These are phyloP conservation scores for Platanista minor DNA, from an alignment of 2,113 vertebrate genomes.

Conservation along the genomic window DNA sequence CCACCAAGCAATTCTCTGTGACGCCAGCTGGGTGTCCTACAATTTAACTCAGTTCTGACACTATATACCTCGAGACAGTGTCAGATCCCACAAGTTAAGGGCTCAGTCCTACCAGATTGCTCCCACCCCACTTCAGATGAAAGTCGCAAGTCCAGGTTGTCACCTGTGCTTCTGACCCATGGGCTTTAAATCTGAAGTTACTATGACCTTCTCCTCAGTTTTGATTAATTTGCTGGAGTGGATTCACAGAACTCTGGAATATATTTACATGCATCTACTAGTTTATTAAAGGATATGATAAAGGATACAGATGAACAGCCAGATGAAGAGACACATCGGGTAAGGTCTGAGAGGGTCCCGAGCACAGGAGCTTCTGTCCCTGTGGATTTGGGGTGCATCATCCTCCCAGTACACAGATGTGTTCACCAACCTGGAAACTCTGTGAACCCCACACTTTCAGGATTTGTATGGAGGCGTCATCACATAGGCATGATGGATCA, in stretches of 20 bases:
- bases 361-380: background rate
- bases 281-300: background rate
- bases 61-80: rapidly evolving
- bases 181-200: background rate
- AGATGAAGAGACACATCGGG: background rate
- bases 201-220: background rate
- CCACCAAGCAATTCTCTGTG: background rate
- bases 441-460: background rate
- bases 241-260: background rate
- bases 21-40: too few species aligned
- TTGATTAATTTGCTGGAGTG: background rate
- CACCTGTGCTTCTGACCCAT: background rate
- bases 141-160: background rate
- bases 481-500: background rate
- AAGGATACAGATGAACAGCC: background rate
- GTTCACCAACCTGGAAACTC: background rate
- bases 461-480: background rate
- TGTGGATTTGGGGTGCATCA: background rate
- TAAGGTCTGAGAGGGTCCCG: background rate
- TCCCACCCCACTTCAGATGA: background rate
- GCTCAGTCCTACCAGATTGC: background rate
- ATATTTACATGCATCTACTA: background rate
- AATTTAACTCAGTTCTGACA: too few species aligned
- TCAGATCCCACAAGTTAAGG: background rate
- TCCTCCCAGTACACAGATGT: background rate